phyloP scores from a whole-genome alignment of 2,113 vertebrate genomes.

The Cathartes aura region DNA sequence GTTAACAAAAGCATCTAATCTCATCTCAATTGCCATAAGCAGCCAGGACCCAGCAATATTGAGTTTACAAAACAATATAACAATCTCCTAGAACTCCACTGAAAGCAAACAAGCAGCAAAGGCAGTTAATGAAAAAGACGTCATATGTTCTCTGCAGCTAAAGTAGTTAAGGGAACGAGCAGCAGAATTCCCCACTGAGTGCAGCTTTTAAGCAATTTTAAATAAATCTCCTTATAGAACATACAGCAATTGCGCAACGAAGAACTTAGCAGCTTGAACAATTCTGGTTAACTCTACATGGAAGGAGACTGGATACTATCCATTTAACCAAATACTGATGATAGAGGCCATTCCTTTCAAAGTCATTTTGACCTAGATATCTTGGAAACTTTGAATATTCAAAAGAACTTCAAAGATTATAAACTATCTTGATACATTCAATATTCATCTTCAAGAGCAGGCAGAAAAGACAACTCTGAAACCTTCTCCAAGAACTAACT shows the following conservation, averaged over 20 bases:
- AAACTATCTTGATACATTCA: not conserved
- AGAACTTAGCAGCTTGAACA: not conserved
- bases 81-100: constrained; percentile 19
- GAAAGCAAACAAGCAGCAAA: constrained; percentile 56
- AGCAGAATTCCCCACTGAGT: constrained; percentile 17
- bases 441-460: not conserved
- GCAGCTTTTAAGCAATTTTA: constrained; percentile 50
- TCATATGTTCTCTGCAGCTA: constrained; percentile 37
- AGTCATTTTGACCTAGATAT: not conserved
- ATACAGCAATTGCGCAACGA: not conserved
- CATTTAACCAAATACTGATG: not conserved
- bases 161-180: not conserved
- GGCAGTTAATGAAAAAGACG: constrained; percentile 46
- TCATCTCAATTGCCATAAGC: constrained; percentile 62
- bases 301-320: not conserved
- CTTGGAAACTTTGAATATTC: not conserved
- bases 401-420: not conserved
- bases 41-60: constrained; percentile 47
- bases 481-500: not conserved
- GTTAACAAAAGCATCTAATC: constrained; percentile 63
- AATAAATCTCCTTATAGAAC: not conserved
- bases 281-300: not conserved
- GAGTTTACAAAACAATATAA: constrained; percentile 58
- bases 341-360: not conserved
- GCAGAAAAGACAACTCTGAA: not conserved